Base-by-base conservation (phyloP, 2,888 invertebrate species). In the Cosmorhoe ocellata region DNA sequence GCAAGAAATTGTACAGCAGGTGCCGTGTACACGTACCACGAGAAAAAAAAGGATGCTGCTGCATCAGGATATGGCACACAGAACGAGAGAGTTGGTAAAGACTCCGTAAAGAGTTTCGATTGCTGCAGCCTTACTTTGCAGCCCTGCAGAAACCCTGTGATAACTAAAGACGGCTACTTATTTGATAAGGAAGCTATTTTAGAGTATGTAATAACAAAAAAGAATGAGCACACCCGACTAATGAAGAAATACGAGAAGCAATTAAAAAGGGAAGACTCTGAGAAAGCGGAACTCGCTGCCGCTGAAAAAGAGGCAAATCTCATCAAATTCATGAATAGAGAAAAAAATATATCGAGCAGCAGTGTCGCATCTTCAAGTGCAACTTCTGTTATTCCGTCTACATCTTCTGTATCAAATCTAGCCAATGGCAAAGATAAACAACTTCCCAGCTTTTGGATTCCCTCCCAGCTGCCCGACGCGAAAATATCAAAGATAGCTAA, bases 1-100 rank as follows among this genome's bases (percentile, higher is more conserved):
- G 99, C 98, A 7, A 94, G 97, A 81, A 99, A 99, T 87, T 98
- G 98, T 73, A 99, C 99, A 1, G 99, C 99, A 0, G 98, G 98
- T 48, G 97, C 99, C 6, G 99, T 99, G 7, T 99, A 99, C 79
- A 98, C 99, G 0, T 99, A 99, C 71, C 97, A 98, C 69, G 99
- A 99, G 77, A 97, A 98, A 85, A 96, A 98, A 79, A 98, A 98
- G 76, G 99, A 99, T 77, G 97, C 98, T 1, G 93, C 95, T 32
- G 94, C 96, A 6, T 98, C 98, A 9, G 99, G 99, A 5, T 99
- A 98, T 81, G 99, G 96, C 1, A 96, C 96, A 26, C 94, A 95
- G 77, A 93, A 92, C 38, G 95, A 95, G 78, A 91, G 99, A 69
- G 93, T 99, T 40, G 98, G 98, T 3, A 99, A 98, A 78, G 98